A percentile compares a stretch with the other conserved stretches of the same genome.
These are phyloP conservation scores for Plotosus lineatus DNA, from an alignment of 2,113 vertebrate species.

Conservation along the genomic window DNA sequence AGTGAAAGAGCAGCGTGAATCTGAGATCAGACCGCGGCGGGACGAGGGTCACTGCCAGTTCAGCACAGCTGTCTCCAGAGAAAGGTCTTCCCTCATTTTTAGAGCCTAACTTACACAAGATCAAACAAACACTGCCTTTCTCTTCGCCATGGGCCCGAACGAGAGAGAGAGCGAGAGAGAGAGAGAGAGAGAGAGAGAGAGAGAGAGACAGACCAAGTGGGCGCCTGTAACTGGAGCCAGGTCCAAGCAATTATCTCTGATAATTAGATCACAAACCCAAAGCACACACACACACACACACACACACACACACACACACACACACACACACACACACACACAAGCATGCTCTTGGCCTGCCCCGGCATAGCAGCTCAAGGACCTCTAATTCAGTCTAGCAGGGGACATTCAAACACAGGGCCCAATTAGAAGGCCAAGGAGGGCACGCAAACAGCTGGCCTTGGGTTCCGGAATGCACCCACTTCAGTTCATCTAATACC, in stretches of 20 bases:
- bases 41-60: conserved; percentile 41
- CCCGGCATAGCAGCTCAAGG: conserved; percentile 53
- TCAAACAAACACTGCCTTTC: conserved; percentile 49
- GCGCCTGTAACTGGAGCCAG: conserved; percentile 55
- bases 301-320: conserved; percentile 35
- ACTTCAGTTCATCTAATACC: conserved; percentile 58
- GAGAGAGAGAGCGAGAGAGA: conserved; percentile 13
- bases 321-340: conserved; percentile 22
- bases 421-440: conserved; percentile 55
- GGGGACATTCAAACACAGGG: conserved; percentile 55
- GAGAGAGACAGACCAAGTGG: conserved; percentile 32
- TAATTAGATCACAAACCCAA: conserved; percentile 58
- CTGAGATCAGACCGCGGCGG: conserved; percentile 10
- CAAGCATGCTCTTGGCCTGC: conserved; percentile 32
- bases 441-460: conserved; percentile 59
- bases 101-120: conserved; percentile 38
- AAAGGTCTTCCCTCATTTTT: conserved; percentile 47
- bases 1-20: conserved; percentile 11
- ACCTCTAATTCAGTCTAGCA: conserved; percentile 55
- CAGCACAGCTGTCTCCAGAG: conserved; percentile 40
- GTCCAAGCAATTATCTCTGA: conserved; percentile 58
- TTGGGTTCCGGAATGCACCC: conserved; percentile 59
- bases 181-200: conserved; percentile 30
- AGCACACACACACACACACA: conserved; percentile 37
- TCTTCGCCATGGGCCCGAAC: conserved; percentile 23